Evolutionary conservation across 2,888 invertebrate species (phyloP).

Genomic region (Scrobipalpa atriplicella): DNA sequence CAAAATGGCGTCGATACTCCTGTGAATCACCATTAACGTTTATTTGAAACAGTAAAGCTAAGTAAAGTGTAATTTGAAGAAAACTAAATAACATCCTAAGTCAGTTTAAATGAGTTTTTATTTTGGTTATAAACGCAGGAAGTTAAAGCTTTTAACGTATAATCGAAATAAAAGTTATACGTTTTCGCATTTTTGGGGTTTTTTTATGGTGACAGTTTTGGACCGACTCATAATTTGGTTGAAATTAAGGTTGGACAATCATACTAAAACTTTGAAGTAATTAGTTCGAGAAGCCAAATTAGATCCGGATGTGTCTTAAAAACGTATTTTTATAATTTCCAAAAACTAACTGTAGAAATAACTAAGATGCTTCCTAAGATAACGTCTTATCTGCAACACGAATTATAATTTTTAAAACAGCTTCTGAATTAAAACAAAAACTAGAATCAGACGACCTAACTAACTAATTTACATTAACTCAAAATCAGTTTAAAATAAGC

Average conservation of each 20-base stretch:
- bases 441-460: too few relatives aligned
- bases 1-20: constrained; percentile 49
- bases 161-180: background rate
- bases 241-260: background rate
- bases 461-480: too few relatives aligned
- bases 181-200: background rate
- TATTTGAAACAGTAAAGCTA: constrained; percentile 27
- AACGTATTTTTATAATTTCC: background rate
- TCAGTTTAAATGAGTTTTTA: constrained; percentile 23
- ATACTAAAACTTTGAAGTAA: constrained; percentile 1
- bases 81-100: constrained; percentile 18
- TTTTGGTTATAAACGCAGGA: background rate
- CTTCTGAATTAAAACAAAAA: background rate
- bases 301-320: background rate
- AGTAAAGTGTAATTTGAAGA: constrained; percentile 15
- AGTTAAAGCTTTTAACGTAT: constrained; percentile 9
- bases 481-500: too few relatives aligned
- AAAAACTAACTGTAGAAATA: background rate
- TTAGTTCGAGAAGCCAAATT: background rate
- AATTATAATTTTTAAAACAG: background rate
- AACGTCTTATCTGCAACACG: background rate
- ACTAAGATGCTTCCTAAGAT: background rate
- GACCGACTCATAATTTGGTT: background rate
- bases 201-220: constrained; percentile 17
- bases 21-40: constrained; percentile 37